A percentile compares a stretch with the other conserved stretches of the same genome.
Conservation (phyloP, 2,113 vertebrate species). For the Phylloscopus whistleri region DNA sequence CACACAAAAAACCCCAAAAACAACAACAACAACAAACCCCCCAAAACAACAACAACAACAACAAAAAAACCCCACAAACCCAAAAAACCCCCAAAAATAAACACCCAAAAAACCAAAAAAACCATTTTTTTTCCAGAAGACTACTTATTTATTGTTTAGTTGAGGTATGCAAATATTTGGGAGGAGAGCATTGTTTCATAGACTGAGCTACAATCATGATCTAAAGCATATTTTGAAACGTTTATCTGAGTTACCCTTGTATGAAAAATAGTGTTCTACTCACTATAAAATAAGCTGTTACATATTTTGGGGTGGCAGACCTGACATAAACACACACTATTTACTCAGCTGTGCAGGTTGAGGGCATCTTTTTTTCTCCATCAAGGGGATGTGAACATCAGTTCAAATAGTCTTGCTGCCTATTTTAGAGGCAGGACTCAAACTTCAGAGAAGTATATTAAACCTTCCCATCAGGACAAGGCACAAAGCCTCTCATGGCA, state of each 20-base stretch:
- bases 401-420: neutral
- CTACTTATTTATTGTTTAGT: neutral
- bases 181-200: neutral
- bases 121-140: neutral
- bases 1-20: neutral
- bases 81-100: no score
- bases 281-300: neutral
- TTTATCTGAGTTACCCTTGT: neutral
- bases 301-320: accelerated
- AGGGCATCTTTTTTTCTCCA: neutral
- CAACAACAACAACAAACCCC: no score
- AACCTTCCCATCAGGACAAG: neutral
- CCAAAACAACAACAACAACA: no score
- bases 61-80: neutral
- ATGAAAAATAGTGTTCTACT: neutral
- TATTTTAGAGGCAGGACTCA: neutral
- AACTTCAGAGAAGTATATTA: neutral
- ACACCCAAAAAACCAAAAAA: no score
- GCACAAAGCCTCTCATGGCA: neutral
- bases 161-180: neutral
- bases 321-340: neutral
- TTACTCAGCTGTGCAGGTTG: neutral
- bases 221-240: accelerated
- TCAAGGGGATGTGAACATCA: neutral
- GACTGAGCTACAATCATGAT: neutral